Percentiles rank a stretch among this genome's conserved stretches.
Evolutionary conservation across 1,140 invertebrate genomes (phyloP).

Genomic region (Lysiphlebus fabarum): DNA sequence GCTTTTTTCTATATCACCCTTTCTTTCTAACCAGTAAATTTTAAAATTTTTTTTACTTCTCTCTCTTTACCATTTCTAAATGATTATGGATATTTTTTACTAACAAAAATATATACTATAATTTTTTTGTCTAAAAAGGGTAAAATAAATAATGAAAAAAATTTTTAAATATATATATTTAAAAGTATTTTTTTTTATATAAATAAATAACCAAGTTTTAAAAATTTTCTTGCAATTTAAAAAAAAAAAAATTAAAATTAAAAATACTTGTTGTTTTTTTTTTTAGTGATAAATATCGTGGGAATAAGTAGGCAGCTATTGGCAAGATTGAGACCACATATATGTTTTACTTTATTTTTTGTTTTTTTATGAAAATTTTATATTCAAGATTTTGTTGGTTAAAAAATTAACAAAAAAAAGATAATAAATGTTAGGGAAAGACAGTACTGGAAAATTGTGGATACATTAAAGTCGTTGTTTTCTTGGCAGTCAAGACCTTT

Average conservation of each 20-base stretch:
- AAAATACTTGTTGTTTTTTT: too few species aligned
- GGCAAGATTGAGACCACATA: too few species aligned
- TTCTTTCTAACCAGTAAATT: constrained; percentile 13
- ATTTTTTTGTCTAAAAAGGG: neutral
- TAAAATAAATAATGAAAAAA: neutral
- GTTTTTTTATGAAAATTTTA: too few species aligned
- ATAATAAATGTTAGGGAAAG: too few species aligned
- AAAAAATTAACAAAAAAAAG: constrained; percentile 5
- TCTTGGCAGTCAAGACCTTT: constrained; percentile 7
- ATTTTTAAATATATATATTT: constrained; percentile 41
- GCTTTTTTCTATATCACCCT: constrained; percentile 21
- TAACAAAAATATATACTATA: constrained; percentile 4
- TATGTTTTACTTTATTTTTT: too few species aligned
- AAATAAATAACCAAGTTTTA: constrained; percentile 16
- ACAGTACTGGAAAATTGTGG: too few species aligned
- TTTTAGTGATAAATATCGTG: too few species aligned
- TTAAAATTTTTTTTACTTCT: constrained; percentile 10
- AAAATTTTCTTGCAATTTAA: too few species aligned
- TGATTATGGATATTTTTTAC: neutral
- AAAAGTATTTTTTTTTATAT: constrained; percentile 48
- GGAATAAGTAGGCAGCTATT: too few species aligned
- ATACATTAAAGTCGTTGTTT: neutral
- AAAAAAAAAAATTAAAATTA: too few species aligned
- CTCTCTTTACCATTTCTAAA: constrained; percentile 10
- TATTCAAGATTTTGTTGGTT: neutral